Percentiles rank a stretch among this genome's conserved stretches.
These are phyloP conservation scores for Podotricha telesiphe DNA, from an alignment of 2,888 invertebrate species.

Conservation along the genomic window DNA sequence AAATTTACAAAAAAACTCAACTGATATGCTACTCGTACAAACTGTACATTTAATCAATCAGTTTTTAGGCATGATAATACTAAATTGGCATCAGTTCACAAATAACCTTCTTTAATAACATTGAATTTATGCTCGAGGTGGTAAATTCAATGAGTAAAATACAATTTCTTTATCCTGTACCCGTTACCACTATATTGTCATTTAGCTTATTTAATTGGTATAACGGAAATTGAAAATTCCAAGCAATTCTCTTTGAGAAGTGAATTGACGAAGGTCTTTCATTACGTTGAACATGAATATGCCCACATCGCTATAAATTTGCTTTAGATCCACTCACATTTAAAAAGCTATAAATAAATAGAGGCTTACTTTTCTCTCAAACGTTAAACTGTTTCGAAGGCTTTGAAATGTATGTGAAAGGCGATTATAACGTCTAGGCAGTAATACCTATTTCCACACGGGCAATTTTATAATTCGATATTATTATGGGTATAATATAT, in stretches of 20 bases:
- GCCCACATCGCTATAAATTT: constrained; percentile 25
- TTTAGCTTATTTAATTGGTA: constrained; percentile 14
- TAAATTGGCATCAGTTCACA: background rate
- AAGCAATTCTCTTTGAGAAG: constrained; percentile 15
- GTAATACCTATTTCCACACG: no score
- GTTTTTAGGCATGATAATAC: background rate
- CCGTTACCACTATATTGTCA: background rate
- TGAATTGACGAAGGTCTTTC: constrained; percentile 23
- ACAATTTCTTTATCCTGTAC: background rate
- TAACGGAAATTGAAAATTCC: constrained; percentile 21
- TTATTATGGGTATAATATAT: no score
- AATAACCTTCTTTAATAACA: background rate
- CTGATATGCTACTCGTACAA: background rate
- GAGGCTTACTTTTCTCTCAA: no score
- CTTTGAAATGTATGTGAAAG: no score
- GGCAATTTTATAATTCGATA: no score
- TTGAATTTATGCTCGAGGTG: background rate
- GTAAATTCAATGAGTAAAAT: constrained; percentile 1
- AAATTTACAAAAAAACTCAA: no score
- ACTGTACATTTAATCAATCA: constrained; percentile 1
- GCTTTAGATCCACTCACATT: background rate
- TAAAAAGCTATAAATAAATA: background rate
- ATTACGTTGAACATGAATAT: constrained; percentile 26
- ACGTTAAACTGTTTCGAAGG: no score
- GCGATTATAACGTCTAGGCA: no score